A percentile compares a stretch with the other conserved stretches of the same genome.
Conservation (phyloP, 2,113 vertebrate genomes). For the Osmerus eperlanus region DNA sequence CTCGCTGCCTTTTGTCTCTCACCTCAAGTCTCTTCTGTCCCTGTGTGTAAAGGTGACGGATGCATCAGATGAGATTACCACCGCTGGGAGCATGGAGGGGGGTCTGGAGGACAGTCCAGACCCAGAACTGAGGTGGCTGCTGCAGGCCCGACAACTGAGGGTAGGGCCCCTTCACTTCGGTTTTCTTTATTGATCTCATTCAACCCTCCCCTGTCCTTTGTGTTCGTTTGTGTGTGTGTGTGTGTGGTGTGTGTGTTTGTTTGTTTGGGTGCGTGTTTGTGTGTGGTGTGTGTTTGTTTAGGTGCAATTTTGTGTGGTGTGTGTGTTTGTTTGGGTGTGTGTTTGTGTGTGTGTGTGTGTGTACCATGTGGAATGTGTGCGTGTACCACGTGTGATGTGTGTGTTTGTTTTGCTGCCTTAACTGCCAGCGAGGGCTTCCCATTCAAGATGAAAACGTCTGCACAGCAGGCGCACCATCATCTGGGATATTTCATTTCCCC, state of each 20-base stretch:
- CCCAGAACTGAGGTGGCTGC: conserved; percentile 62
- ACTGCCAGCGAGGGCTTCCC: conserved; percentile 37
- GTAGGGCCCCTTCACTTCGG: conserved; percentile 44
- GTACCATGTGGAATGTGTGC: too few species aligned
- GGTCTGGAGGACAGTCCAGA: conserved; percentile 41
- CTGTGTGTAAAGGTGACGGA: conserved; percentile 42
- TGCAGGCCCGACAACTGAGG: conserved; percentile 71
- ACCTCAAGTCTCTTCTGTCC: not conserved
- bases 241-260: too few species aligned
- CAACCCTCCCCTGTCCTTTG: not conserved
- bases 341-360: too few species aligned
- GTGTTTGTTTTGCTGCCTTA: conserved; percentile 5
- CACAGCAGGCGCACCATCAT: conserved; percentile 31
- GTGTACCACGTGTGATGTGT: not conserved
- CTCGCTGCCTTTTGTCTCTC: conserved; percentile 21
- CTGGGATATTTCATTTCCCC: conserved; percentile 46
- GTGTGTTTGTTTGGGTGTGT: too few species aligned
- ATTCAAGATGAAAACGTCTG: conserved; percentile 45
- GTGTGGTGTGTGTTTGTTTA: not conserved
- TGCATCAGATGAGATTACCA: conserved; percentile 26
- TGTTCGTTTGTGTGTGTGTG: not conserved
- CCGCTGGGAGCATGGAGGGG: conserved; percentile 23
- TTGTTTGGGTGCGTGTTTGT: too few species aligned
- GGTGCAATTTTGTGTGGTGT: not conserved
- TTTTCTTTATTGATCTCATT: conserved; percentile 40